Conservation (phyloP, 2,797 vertebrate genomes). For the Artibeus lituratus region DNA sequence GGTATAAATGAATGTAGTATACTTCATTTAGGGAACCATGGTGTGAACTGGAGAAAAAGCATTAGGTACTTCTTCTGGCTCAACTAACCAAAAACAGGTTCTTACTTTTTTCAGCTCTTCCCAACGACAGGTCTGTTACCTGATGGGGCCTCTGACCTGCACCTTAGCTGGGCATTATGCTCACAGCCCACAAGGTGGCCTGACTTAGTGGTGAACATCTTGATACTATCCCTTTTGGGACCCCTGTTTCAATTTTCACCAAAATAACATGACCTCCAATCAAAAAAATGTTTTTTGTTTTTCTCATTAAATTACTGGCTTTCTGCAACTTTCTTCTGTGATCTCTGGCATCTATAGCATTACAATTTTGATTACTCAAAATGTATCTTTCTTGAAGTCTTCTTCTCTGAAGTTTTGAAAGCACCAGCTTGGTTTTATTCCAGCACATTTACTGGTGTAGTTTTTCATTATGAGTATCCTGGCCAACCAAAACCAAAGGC, state of each 20-base stretch:
- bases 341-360: background rate
- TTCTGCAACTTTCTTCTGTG: constrained; percentile 9
- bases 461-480: constrained; percentile 9
- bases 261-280: background rate
- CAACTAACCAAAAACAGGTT: background rate
- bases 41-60: background rate
- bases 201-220: background rate
- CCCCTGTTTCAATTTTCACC: background rate
- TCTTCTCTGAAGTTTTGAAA: background rate
- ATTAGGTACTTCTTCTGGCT: background rate
- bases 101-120: background rate
- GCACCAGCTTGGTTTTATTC: background rate
- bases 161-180: background rate
- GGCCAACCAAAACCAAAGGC: background rate
- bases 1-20: background rate
- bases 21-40: background rate
- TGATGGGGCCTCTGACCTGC: background rate
- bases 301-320: constrained; percentile 32
- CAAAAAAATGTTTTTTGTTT: background rate
- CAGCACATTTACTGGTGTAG: background rate
- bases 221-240: background rate
- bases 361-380: constrained; percentile 26
- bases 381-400: constrained; percentile 39
- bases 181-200: background rate
- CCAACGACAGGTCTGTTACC: background rate